Evolutionary conservation across 2,113 vertebrate species (phyloP).

Genomic region (Percopsis transmontana): DNA sequence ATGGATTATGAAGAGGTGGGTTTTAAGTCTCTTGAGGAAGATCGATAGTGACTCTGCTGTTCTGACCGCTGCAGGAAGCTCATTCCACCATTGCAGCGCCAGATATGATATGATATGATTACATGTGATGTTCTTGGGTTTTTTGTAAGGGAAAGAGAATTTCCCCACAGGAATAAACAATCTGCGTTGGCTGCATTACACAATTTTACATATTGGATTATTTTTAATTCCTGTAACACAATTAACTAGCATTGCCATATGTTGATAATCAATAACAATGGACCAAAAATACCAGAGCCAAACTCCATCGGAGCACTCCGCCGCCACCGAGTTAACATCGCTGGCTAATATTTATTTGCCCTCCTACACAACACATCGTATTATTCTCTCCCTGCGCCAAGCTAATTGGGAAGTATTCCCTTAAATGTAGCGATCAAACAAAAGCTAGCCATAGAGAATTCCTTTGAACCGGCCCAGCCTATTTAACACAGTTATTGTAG

Average conservation of each 20-base stretch:
- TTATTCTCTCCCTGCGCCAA: not conserved
- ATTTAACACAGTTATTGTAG: constrained; percentile 38
- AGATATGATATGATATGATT: too few relatives aligned
- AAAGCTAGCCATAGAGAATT: constrained; percentile 22
- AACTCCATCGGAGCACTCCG: not conserved
- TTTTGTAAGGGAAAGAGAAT: too few relatives aligned
- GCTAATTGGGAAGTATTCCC: constrained; percentile 35
- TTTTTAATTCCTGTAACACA: not conserved
- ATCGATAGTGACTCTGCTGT: too few relatives aligned
- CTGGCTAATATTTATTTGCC: constrained; percentile 1
- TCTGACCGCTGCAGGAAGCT: too few relatives aligned
- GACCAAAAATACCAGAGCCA: not conserved
- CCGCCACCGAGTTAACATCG: not conserved
- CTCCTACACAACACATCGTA: not conserved
- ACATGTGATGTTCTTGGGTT: too few relatives aligned
- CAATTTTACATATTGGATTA: not conserved
- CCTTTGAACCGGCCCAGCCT: constrained; percentile 35
- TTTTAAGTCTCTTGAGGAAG: too few relatives aligned
- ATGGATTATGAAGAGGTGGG: too few relatives aligned
- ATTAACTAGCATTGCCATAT: not conserved
- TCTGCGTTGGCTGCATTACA: not conserved
- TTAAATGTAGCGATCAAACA: constrained; percentile 54
- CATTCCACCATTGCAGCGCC: too few relatives aligned
- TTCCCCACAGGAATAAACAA: too few relatives aligned
- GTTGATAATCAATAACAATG: not conserved